These are phyloP conservation scores for Propithecus perrieri DNA, from an alignment of 2,797 vertebrate species.

Conservation along the genomic window DNA sequence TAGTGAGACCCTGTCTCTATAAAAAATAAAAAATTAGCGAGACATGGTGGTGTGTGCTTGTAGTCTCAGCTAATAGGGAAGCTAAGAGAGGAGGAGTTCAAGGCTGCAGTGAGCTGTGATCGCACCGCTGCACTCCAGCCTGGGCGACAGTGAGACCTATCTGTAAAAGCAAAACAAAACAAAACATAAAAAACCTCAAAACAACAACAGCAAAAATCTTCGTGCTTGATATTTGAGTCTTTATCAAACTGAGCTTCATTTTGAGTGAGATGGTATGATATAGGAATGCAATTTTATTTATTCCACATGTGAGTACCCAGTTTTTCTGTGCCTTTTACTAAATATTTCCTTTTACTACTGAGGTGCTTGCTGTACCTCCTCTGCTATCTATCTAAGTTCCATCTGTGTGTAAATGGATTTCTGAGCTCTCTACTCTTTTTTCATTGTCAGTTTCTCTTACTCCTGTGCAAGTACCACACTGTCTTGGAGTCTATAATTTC, in stretches of 20 bases:
- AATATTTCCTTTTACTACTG: not conserved
- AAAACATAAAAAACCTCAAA: too few species aligned
- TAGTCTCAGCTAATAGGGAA: too few species aligned
- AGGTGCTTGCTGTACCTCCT: not conserved
- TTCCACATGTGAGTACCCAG: not conserved
- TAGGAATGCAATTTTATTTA: not conserved
- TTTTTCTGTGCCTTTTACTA: not conserved
- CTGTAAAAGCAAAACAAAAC: too few species aligned
- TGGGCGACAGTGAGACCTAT: too few species aligned
- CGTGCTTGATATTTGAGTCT: not conserved
- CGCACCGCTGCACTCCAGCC: too few species aligned
- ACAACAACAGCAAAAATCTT: too few species aligned
- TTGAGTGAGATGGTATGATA: not conserved
- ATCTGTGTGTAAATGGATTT: not conserved
- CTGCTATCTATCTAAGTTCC: not conserved
- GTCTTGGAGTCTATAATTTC: too few species aligned
- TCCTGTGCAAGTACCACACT: not conserved
- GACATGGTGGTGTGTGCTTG: too few species aligned
- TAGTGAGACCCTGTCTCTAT: too few species aligned
- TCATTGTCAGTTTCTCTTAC: not conserved
- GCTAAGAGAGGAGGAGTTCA: too few species aligned
- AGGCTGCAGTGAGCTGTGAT: too few species aligned
- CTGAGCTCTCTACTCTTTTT: not conserved
- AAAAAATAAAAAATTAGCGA: too few species aligned
- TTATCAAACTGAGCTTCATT: not conserved